Percentiles rank a stretch among this genome's conserved stretches.
phyloP scores from a whole-genome alignment of 2,888 invertebrate genomes.

The Sphaerophoria taeniata region DNA sequence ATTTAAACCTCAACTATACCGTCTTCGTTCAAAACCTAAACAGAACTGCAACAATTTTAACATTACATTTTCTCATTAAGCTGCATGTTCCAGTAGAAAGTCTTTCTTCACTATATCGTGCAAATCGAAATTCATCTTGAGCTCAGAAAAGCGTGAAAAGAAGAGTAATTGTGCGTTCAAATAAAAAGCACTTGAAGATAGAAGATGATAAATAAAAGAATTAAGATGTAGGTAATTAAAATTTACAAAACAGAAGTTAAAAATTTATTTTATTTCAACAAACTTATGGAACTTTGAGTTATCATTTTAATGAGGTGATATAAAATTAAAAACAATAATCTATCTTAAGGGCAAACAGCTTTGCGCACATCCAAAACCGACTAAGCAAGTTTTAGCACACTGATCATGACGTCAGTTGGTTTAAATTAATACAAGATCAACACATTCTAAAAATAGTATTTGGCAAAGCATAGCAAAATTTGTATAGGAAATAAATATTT shows the following conservation, averaged over 20 bases:
- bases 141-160: conserved; percentile 66
- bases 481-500: too few relatives aligned
- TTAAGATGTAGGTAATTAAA: conserved; percentile 23
- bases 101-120: conserved; percentile 44
- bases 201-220: not conserved
- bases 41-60: conserved; percentile 39
- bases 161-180: conserved; percentile 57
- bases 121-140: conserved; percentile 51
- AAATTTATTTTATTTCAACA: not conserved
- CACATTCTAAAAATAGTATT: too few relatives aligned
- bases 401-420: too few relatives aligned
- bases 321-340: too few relatives aligned
- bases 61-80: conserved; percentile 2
- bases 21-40: conserved; percentile 8
- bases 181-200: conserved; percentile 14
- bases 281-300: too few relatives aligned
- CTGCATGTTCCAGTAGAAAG: conserved; percentile 57
- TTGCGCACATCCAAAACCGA: too few relatives aligned
- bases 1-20: conserved; percentile 17
- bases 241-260: not conserved
- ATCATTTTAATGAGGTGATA: too few relatives aligned
- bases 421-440: too few relatives aligned
- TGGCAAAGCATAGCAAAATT: too few relatives aligned
- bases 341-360: too few relatives aligned
- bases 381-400: too few relatives aligned